A percentile compares a stretch with the other conserved stretches of the same genome.
These are phyloP conservation scores for Danio rerio DNA, from an alignment of 2,113 vertebrate species.

Conservation along the genomic window GRCz12tu NC_133194.1:11280501-11281000, in stretches of 20 bases:
- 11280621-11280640: slow-evolving; percentile 57
- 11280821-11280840: neutral
- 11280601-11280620: slow-evolving; percentile 48
- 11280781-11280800: slow-evolving; percentile 25
- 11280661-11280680: slow-evolving; percentile 76
- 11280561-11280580: slow-evolving; percentile 13
- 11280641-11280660: slow-evolving; percentile 74
- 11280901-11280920: neutral
- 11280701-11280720: slow-evolving; percentile 53
- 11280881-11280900: neutral
- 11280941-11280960: neutral
- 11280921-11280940: neutral
- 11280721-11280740: slow-evolving; percentile 65
- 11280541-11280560: slow-evolving; percentile 15
- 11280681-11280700: slow-evolving; percentile 82
- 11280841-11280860: neutral
- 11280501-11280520: neutral
- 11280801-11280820: neutral
- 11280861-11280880: neutral
- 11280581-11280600: slow-evolving; percentile 32
- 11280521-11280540: too few species aligned
- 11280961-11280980: neutral
- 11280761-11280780: slow-evolving; percentile 31
- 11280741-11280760: slow-evolving; percentile 60
- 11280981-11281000: neutral